These are phyloP conservation scores for Eilema depressum DNA, from an alignment of 2,888 invertebrate species.

Conservation along the genomic window DNA sequence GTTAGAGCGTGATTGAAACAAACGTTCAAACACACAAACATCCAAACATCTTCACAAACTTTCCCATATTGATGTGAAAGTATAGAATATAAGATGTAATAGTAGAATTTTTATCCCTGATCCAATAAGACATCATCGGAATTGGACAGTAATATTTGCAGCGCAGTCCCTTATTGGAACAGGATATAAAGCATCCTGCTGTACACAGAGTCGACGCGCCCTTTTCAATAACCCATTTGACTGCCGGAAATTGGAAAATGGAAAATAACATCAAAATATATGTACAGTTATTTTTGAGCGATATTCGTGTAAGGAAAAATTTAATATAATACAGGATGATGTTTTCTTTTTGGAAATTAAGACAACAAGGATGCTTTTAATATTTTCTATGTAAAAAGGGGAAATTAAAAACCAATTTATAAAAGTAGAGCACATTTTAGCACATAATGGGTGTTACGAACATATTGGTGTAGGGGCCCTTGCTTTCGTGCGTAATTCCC, in stretches of 20 bases:
- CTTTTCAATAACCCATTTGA: constrained; percentile 48
- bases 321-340: background rate
- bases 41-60: too few relatives aligned
- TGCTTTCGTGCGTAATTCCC: background rate
- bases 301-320: background rate
- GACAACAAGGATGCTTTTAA: background rate
- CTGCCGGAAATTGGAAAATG: constrained; percentile 43
- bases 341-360: background rate
- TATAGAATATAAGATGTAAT: too few relatives aligned
- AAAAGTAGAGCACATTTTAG: background rate
- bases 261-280: constrained; percentile 32
- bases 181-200: constrained; percentile 38
- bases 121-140: constrained; percentile 1
- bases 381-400: too few relatives aligned
- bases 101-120: background rate
- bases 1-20: too few relatives aligned
- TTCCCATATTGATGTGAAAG: too few relatives aligned
- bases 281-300: constrained; percentile 40
- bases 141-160: constrained; percentile 14
- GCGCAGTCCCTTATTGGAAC: constrained; percentile 20
- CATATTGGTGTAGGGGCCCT: background rate
- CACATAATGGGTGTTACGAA: background rate
- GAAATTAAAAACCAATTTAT: background rate
- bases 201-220: constrained; percentile 33
- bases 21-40: too few relatives aligned